phyloP scores from a whole-genome alignment of 2,113 vertebrate species.

The Gorilla gorilla region DNA sequence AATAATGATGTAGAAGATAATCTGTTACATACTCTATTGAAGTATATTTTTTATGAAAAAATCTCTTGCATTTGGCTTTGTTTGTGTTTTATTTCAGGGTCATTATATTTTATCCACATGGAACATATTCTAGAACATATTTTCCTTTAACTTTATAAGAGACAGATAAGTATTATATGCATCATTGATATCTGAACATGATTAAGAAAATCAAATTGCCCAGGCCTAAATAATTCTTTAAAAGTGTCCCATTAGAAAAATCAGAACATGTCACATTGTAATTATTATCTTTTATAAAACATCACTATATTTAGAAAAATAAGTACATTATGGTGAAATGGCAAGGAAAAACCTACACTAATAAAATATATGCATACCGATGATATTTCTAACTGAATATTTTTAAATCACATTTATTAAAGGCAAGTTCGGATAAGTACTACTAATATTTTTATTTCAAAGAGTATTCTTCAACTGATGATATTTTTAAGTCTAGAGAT shows the following conservation, averaged over 20 bases:
- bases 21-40: neutral
- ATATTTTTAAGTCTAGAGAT: neutral
- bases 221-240: slow-evolving; percentile 23
- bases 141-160: neutral
- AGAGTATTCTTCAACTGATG: neutral
- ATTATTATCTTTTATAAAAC: slow-evolving; percentile 36
- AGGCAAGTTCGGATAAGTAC: neutral
- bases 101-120: neutral
- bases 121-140: neutral
- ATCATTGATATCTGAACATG: neutral
- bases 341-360: neutral
- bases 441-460: neutral
- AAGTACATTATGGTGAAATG: neutral
- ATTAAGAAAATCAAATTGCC: neutral
- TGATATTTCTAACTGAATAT: neutral
- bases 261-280: neutral
- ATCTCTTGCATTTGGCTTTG: neutral
- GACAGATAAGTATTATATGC: neutral
- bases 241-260: neutral
- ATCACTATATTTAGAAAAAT: slow-evolving; percentile 27
- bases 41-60: neutral
- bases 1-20: neutral
- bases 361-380: neutral
- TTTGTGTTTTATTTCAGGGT: neutral
- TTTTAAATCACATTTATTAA: slow-evolving; percentile 20